phyloP scores from a whole-genome alignment of 2,888 invertebrate genomes.

The Leptogaster cylindrica region DNA sequence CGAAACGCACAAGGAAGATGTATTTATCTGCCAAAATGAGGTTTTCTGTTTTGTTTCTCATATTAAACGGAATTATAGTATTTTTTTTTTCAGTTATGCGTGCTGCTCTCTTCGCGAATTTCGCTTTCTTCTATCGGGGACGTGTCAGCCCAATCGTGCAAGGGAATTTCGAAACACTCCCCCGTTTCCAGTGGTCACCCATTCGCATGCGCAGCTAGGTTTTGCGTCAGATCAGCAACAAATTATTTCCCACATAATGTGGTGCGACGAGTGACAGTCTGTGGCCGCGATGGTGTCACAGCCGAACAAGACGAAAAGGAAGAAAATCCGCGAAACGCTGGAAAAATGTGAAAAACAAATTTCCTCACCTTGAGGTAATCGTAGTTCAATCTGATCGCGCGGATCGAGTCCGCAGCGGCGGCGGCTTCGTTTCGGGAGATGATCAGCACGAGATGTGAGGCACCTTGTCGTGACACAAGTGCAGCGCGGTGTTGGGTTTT shows the following conservation, averaged over 20 bases:
- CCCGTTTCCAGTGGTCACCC: neutral
- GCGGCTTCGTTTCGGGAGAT: constrained; percentile 34
- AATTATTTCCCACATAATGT: constrained; percentile 36
- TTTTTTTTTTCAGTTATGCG: neutral
- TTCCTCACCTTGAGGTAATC: constrained; percentile 41
- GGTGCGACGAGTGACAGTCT: neutral
- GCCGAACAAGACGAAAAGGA: constrained; percentile 10
- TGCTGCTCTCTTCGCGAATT: neutral
- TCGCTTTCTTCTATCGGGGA: neutral
- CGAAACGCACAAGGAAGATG: constrained; percentile 33
- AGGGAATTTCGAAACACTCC: neutral
- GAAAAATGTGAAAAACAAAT: constrained; percentile 41
- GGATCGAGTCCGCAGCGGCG: constrained; percentile 7
- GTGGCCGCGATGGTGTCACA: neutral
- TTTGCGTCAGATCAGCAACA: neutral
- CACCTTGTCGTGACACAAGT: constrained; percentile 39
- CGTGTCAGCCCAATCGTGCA: neutral
- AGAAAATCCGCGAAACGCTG: constrained; percentile 23
- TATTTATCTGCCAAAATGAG: constrained; percentile 24
- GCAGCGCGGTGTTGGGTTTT: constrained; percentile 12
- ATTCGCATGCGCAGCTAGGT: too few relatives aligned
- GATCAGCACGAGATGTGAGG: constrained; percentile 35
- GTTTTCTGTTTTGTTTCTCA: too few relatives aligned
- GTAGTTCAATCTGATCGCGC: constrained; percentile 35
- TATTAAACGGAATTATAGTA: too few relatives aligned